Percentiles rank a stretch among this genome's conserved stretches.
These are phyloP conservation scores for Idaea dimidiata DNA, from an alignment of 2,888 invertebrate genomes.

Conservation along the genomic window DNA sequence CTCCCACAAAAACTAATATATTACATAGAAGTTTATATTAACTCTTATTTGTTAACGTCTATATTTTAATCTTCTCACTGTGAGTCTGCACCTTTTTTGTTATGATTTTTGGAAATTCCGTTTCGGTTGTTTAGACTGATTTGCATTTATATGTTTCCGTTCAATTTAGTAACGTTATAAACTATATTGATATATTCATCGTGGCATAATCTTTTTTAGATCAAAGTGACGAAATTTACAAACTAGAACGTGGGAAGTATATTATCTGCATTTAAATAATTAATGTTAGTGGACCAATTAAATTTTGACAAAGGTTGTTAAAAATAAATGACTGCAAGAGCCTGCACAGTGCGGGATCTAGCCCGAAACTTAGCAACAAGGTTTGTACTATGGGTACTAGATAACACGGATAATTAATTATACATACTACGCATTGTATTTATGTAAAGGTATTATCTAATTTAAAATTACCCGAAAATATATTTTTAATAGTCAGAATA, in stretches of 20 bases:
- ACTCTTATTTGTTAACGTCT: constrained; percentile 72
- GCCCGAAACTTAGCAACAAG: too few species aligned
- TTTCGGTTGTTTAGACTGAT: constrained; percentile 57
- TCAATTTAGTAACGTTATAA: constrained; percentile 17
- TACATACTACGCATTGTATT: too few species aligned
- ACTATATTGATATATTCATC: not conserved
- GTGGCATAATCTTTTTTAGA: not conserved
- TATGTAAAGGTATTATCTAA: too few species aligned
- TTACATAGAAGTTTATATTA: constrained; percentile 53
- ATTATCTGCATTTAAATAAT: not conserved
- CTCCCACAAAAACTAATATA: constrained; percentile 60
- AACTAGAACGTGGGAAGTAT: not conserved
- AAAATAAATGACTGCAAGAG: too few species aligned
- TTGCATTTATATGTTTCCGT: constrained; percentile 59
- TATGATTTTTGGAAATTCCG: constrained; percentile 38
- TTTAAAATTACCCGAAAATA: too few species aligned
- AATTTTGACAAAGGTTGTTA: not conserved
- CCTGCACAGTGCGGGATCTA: too few species aligned
- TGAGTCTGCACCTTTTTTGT: constrained; percentile 46
- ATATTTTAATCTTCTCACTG: constrained; percentile 56
- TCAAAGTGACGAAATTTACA: not conserved
- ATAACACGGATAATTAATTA: too few species aligned
- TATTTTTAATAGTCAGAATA: too few species aligned
- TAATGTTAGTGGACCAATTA: not conserved
- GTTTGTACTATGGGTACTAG: too few species aligned